Percentiles rank a stretch among this genome's conserved stretches.
phyloP scores from a whole-genome alignment of 2,888 invertebrate species.

The Ellobium chinense region DNA sequence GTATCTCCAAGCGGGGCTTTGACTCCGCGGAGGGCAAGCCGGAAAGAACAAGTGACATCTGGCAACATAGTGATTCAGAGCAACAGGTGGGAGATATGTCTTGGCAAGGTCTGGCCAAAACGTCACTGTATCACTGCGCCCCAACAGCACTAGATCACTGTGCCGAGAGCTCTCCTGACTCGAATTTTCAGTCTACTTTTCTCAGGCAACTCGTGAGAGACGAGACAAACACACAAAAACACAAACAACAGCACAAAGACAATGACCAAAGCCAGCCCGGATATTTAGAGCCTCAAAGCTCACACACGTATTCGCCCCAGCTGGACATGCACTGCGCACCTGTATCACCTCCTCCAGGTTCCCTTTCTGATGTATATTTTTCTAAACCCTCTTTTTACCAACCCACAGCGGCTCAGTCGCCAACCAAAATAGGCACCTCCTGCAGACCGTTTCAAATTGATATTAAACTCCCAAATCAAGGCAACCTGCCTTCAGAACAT shows the following conservation, averaged over 20 bases:
- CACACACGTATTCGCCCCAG: not conserved
- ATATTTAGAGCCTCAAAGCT: not conserved
- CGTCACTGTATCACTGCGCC: too few relatives aligned
- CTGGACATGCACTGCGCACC: not conserved
- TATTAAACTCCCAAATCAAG: not conserved
- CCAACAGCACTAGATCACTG: too few relatives aligned
- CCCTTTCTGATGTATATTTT: too few relatives aligned
- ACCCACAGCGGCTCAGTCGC: not conserved
- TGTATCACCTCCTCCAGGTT: too few relatives aligned
- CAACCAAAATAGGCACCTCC: not conserved
- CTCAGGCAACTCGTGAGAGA: not conserved
- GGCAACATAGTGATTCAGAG: too few relatives aligned
- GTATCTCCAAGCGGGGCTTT: not conserved
- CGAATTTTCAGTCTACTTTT: constrained; percentile 1
- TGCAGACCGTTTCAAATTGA: not conserved
- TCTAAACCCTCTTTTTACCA: too few relatives aligned
- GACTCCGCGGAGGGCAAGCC: too few relatives aligned
- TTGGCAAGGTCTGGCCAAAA: too few relatives aligned
- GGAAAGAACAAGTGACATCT: too few relatives aligned
- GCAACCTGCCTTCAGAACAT: not conserved
- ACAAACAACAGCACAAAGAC: not conserved
- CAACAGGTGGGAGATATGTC: too few relatives aligned
- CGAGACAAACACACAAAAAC: not conserved
- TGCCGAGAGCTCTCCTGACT: too few relatives aligned
- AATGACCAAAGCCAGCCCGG: not conserved